A percentile compares a stretch with the other conserved stretches of the same genome.
Conservation (phyloP, 2,113 vertebrate species). For the human region DNA sequence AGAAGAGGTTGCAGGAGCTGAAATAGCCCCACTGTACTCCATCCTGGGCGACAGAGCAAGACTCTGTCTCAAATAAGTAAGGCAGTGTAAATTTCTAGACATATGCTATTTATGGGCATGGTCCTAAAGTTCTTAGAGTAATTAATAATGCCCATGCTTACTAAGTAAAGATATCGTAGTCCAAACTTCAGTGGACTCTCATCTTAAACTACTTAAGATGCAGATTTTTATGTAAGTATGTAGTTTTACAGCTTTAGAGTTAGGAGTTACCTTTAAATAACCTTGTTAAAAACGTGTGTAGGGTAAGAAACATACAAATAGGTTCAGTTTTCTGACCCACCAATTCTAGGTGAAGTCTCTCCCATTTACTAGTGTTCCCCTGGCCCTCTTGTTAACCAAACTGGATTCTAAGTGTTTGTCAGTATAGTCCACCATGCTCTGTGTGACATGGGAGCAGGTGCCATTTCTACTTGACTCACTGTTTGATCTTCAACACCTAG, state of each 20-base stretch:
- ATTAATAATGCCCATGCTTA: not conserved
- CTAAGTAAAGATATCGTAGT: not conserved
- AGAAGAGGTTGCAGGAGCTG: no score
- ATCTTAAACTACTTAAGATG: not conserved
- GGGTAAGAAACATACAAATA: not conserved
- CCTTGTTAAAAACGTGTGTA: not conserved
- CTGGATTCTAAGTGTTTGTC: not conserved
- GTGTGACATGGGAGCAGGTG: not conserved
- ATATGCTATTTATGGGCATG: not conserved
- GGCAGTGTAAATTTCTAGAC: not conserved
- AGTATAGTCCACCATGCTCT: not conserved
- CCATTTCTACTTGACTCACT: not conserved
- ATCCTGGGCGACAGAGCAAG: no score
- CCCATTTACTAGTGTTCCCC: no score
- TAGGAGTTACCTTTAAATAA: slow-evolving; percentile 5
- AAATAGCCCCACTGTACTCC: no score
- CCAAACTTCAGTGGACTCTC: not conserved
- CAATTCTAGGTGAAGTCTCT: not conserved
- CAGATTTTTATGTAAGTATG: not conserved
- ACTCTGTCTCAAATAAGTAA: not conserved
- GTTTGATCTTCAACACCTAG: not conserved
- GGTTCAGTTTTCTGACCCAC: not conserved
- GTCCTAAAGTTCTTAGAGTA: not conserved
- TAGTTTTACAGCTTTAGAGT: slow-evolving; percentile 8
- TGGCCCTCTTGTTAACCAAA: not conserved